A percentile compares a stretch with the other conserved stretches of the same genome.
Conservation (phyloP, 2,797 vertebrate species). For the Hirundo rustica region DNA sequence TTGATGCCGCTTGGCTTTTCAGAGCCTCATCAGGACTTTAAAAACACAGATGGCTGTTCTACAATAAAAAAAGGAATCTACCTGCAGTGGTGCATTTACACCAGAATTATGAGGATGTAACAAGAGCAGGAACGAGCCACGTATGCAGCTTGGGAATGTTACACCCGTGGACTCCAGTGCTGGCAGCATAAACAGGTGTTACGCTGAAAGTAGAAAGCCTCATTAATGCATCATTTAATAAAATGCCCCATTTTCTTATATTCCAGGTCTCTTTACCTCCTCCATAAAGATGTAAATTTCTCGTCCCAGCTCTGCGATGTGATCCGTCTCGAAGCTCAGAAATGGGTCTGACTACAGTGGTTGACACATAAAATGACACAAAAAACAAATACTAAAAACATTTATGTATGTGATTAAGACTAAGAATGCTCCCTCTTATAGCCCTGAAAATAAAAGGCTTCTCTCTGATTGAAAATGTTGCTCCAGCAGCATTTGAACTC, state of each 20-base stretch:
- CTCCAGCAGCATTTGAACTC: neutral
- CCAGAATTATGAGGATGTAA: slow-evolving; percentile 41
- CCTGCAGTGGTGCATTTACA: slow-evolving; percentile 55
- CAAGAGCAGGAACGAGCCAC: neutral
- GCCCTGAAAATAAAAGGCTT: neutral
- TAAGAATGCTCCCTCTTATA: neutral
- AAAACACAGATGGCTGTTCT: slow-evolving; percentile 67
- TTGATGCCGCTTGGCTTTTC: slow-evolving; percentile 43
- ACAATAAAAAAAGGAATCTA: slow-evolving; percentile 38
- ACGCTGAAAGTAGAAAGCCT: neutral
- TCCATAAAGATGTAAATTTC: slow-evolving; percentile 15
- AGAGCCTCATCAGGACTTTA: slow-evolving; percentile 65
- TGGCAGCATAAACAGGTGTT: slow-evolving; percentile 17
- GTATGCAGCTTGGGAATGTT: neutral
- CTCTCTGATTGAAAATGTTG: neutral
- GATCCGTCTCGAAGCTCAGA: neutral
- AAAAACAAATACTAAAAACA: slow-evolving; percentile 30
- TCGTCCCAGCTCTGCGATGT: neutral
- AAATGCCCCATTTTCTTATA: slow-evolving; percentile 17
- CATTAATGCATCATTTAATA: slow-evolving; percentile 45
- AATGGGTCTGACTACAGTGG: neutral
- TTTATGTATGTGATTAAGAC: slow-evolving; percentile 28
- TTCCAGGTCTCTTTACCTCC: neutral
- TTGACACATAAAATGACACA: neutral
- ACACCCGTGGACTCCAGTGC: neutral